Evolutionary conservation across 2,888 invertebrate genomes (phyloP).

Genomic region (Mystacides longicornis): DNA sequence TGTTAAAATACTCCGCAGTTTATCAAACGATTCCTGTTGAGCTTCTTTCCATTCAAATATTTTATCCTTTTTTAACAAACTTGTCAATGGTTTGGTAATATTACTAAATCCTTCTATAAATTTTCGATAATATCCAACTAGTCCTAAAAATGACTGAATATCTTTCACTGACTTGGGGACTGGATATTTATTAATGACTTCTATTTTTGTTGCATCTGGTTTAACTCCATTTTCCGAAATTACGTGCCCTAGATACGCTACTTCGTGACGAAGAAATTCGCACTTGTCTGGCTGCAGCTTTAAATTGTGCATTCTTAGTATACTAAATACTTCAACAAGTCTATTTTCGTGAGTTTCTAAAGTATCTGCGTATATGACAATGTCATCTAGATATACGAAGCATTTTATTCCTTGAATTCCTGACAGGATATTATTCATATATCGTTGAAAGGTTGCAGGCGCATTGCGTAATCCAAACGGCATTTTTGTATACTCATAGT

Average conservation of each 20-base stretch:
- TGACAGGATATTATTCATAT: slow-evolving; percentile 33
- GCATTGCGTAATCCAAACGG: slow-evolving; percentile 36
- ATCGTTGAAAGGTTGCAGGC: slow-evolving; percentile 34
- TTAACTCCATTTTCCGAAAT: slow-evolving; percentile 28
- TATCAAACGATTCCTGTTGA: slow-evolving; percentile 10
- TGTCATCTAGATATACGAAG: slow-evolving; percentile 32
- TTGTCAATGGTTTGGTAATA: slow-evolving; percentile 24
- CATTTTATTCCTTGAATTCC: slow-evolving; percentile 31
- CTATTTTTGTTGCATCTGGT: slow-evolving; percentile 26
- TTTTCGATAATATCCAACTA: slow-evolving; percentile 29
- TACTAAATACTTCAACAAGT: slow-evolving; percentile 19
- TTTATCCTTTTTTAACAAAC: slow-evolving; percentile 22
- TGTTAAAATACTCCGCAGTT: slow-evolving; percentile 1
- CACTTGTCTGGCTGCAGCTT: slow-evolving; percentile 28
- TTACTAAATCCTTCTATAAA: slow-evolving; percentile 26
- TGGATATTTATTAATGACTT: slow-evolving; percentile 24
- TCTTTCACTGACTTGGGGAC: slow-evolving; percentile 23
- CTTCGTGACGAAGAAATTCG: slow-evolving; percentile 28
- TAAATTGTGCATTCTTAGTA: slow-evolving; percentile 22
- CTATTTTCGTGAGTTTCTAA: slow-evolving; percentile 26
- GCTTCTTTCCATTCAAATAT: slow-evolving; percentile 13
- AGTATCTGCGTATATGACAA: slow-evolving; percentile 29
- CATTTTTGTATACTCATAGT: slow-evolving; percentile 32
- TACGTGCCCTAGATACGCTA: slow-evolving; percentile 30
- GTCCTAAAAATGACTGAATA: slow-evolving; percentile 28